Percentiles rank a stretch among this genome's conserved stretches.
phyloP scores from a whole-genome alignment of 2,113 vertebrate genomes.

The Fregetta grallaria region DNA sequence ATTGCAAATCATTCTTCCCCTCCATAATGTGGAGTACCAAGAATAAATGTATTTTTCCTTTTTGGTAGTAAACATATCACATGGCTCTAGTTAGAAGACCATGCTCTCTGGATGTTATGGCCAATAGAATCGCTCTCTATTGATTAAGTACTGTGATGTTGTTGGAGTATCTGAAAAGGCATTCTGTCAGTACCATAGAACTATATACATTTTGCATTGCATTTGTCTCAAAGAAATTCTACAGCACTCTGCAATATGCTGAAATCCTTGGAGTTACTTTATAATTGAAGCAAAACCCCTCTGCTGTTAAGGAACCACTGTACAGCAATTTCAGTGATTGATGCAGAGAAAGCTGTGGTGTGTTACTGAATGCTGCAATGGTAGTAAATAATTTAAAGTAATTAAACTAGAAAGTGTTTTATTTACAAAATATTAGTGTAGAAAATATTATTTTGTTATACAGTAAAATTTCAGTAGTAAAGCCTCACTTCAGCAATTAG shows the following conservation, averaged over 20 bases:
- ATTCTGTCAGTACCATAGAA: conserved; percentile 16
- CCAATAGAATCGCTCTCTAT: conserved; percentile 15
- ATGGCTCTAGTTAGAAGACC: background rate
- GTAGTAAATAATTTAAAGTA: background rate
- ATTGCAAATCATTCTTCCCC: background rate
- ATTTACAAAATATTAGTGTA: background rate
- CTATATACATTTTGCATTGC: background rate
- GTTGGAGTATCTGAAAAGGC: conserved; percentile 10
- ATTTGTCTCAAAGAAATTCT: background rate
- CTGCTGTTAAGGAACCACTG: background rate
- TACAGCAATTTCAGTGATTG: background rate
- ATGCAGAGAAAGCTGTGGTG: background rate
- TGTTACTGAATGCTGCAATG: background rate
- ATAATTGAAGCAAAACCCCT: background rate
- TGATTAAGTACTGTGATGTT: conserved; percentile 22
- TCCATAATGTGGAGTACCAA: background rate
- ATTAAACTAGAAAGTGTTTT: background rate
- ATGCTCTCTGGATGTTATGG: conserved; percentile 12
- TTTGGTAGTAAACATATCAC: background rate
- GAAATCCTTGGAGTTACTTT: background rate
- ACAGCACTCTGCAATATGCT: background rate
- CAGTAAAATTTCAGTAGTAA: background rate
- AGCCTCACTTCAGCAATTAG: background rate
- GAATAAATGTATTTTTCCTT: background rate
- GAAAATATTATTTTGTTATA: background rate